Evolutionary conservation across 2,888 invertebrate species (phyloP).

Genomic region (Spisula solida): DNA sequence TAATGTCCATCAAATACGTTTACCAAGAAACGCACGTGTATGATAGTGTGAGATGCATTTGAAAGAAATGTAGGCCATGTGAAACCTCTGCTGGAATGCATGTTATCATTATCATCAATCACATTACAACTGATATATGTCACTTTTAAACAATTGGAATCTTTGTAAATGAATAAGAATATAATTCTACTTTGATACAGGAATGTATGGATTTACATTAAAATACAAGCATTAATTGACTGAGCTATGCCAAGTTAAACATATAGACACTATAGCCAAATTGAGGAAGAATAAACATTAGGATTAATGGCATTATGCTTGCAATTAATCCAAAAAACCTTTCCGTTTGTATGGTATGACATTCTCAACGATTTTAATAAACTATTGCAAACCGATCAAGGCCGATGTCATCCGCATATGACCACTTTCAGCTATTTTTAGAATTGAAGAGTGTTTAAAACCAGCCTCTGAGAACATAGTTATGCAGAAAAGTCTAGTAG

Average conservation of each 20-base stretch:
- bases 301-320: too few species aligned
- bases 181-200: neutral
- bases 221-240: neutral
- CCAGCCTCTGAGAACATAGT: too few species aligned
- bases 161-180: neutral
- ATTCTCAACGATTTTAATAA: too few species aligned
- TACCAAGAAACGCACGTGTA: neutral
- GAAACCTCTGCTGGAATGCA: neutral
- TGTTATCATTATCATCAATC: neutral
- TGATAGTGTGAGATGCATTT: neutral
- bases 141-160: conserved; percentile 4
- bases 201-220: neutral
- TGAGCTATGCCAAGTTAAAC: neutral
- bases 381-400: too few species aligned
- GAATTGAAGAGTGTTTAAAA: too few species aligned
- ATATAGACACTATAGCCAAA: neutral
- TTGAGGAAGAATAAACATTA: too few species aligned
- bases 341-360: too few species aligned
- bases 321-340: too few species aligned
- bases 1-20: neutral
- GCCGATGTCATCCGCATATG: too few species aligned
- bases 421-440: too few species aligned
- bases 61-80: neutral
- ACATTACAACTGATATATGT: neutral
- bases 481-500: too few species aligned